A percentile compares a stretch with the other conserved stretches of the same genome.
Conservation (phyloP, 1,140 invertebrate species). For the Sminthurides bifidus region DNA sequence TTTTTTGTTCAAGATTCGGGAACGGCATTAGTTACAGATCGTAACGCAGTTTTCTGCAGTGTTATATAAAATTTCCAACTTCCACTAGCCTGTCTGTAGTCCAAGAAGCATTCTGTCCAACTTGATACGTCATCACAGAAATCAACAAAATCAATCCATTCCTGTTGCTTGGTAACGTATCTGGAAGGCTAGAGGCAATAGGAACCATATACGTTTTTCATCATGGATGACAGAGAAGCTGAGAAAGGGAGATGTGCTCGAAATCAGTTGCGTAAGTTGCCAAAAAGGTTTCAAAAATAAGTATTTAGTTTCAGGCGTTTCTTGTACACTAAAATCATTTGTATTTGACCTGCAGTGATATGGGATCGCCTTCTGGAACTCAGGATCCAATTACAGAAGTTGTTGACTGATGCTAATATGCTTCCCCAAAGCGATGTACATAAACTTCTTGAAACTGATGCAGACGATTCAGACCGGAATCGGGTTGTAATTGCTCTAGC, state of each 20-base stretch:
- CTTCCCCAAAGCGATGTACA: conserved; percentile 47
- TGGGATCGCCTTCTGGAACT: conserved; percentile 74
- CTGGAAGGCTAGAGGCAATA: too few relatives aligned
- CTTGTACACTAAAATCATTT: not conserved
- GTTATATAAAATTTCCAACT: too few relatives aligned
- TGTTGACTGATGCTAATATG: conserved; percentile 57
- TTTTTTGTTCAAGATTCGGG: too few relatives aligned
- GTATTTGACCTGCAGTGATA: conserved; percentile 38
- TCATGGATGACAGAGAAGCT: too few relatives aligned
- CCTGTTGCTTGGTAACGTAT: too few relatives aligned
- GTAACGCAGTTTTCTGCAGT: too few relatives aligned
- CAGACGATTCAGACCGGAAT: not conserved
- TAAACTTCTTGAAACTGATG: not conserved
- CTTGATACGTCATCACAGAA: too few relatives aligned
- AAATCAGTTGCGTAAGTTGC: conserved; percentile 18
- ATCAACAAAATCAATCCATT: too few relatives aligned
- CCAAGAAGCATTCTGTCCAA: too few relatives aligned
- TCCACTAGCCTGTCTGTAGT: too few relatives aligned
- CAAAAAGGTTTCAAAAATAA: not conserved
- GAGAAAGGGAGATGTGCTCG: conserved; percentile 50
- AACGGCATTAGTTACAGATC: too few relatives aligned
- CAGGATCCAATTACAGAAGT: conserved; percentile 73
- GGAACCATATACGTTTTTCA: too few relatives aligned
- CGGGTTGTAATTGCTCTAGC: conserved; percentile 37
- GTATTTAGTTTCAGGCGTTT: not conserved